Evolutionary conservation across 2,797 vertebrate genomes (phyloP).

Genomic region (Antrozous pallidus): DNA sequence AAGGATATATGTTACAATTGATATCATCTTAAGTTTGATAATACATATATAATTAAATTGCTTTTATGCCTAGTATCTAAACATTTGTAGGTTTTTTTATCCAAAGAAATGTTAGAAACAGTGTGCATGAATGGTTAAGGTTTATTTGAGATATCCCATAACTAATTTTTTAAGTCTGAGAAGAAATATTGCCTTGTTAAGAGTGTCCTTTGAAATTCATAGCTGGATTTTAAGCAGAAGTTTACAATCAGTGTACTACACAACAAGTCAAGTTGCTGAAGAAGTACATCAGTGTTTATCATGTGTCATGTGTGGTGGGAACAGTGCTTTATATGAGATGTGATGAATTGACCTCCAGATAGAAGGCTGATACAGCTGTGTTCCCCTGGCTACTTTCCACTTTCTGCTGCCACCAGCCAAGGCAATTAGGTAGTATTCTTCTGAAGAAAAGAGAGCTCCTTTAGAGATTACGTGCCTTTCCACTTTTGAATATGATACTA

Average conservation of each 20-base stretch:
- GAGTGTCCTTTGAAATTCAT: neutral
- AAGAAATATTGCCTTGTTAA: neutral
- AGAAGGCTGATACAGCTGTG: neutral
- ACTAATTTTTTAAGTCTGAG: neutral
- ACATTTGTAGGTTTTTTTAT: neutral
- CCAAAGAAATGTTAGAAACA: neutral
- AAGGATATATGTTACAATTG: neutral
- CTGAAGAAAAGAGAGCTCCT: neutral
- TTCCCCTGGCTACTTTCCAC: neutral
- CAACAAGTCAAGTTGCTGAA: neutral
- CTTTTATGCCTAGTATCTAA: neutral
- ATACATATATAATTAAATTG: neutral
- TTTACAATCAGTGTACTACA: neutral
- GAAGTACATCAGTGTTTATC: neutral
- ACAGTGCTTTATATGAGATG: fast-evolving
- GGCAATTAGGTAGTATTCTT: neutral
- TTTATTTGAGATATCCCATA: neutral
- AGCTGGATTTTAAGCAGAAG: conserved; percentile 32
- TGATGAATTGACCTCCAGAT: neutral
- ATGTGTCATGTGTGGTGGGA: neutral
- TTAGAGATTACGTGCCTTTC: neutral
- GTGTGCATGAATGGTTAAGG: neutral
- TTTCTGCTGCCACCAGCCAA: neutral
- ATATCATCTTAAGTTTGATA: neutral
- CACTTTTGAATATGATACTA: conserved; percentile 11